Evolutionary conservation across 2,888 invertebrate genomes (phyloP).

Genomic region (Xanthorhoe designata): DNA sequence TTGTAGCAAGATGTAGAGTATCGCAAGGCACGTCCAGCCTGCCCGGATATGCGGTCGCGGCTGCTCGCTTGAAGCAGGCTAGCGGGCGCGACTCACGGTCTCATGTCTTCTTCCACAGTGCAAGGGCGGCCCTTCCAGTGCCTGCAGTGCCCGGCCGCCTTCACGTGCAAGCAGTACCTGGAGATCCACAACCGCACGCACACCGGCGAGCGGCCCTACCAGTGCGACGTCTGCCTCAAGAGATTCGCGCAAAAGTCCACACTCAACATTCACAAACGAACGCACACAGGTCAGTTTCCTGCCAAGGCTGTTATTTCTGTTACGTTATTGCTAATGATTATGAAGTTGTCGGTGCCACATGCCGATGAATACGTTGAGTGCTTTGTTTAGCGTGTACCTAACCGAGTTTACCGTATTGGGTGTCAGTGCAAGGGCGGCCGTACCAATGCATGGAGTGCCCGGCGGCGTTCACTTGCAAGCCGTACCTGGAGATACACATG

Average conservation of each 20-base stretch:
- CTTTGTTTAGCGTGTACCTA: conserved; percentile 42
- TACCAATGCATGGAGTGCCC: conserved; percentile 86
- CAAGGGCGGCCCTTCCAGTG: conserved; percentile 87
- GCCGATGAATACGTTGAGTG: conserved; percentile 52
- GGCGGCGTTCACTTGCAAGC: conserved; percentile 86
- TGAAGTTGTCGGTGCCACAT: conserved; percentile 83
- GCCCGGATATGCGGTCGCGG: conserved; percentile 42
- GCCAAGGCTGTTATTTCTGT: conserved; percentile 29
- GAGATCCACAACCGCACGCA: conserved; percentile 85
- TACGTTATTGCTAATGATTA: conserved; percentile 41
- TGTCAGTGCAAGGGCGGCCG: conserved; percentile 84
- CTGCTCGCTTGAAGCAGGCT: conserved; percentile 38
- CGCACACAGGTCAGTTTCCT: conserved; percentile 87
- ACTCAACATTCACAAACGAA: conserved; percentile 92
- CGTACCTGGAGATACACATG: conserved; percentile 88
- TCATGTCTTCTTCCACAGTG: conserved; percentile 69
- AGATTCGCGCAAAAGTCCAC: conserved; percentile 93
- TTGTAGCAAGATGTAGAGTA: background rate
- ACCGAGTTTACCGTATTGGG: conserved; percentile 47
- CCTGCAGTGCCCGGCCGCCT: conserved; percentile 85
- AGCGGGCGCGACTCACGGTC: conserved; percentile 48
- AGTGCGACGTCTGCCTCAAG: conserved; percentile 92
- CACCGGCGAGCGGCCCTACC: conserved; percentile 85
- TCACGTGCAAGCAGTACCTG: conserved; percentile 85
- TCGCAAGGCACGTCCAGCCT: conserved; percentile 4